Base-by-base conservation (phyloP, 2,113 vertebrate genomes). In the Aspidoscelis tigris region DNA sequence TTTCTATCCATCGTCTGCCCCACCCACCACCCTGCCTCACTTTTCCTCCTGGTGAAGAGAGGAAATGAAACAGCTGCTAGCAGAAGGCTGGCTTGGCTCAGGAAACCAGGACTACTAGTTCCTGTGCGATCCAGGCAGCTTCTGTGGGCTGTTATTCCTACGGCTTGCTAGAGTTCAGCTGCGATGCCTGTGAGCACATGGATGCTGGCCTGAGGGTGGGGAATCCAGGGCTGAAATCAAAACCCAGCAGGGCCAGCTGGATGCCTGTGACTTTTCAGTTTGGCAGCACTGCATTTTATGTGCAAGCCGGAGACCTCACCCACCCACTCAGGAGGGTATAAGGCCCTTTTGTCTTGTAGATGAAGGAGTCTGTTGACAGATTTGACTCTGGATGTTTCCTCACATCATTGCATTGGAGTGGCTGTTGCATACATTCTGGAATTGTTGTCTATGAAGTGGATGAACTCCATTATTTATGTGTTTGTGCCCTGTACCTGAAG, bases 21-120 rank as follows among this genome's bases (percentile, higher is more conserved):
- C 4, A 47, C 76, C 12, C 16, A 22, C 44, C 9, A 10, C n/a
- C 41, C 5, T 2, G 22, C 33, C 33, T 73, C 41, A 64, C 10
- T 26, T 39, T 82, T 79, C 66, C 61, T 5, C 22, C 24, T 33
- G 33, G 22, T 33, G n/a, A 65, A 53, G 77, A 85, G 71, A 74
- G 58, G 77, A 80, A 68, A 33, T 22, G 22, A 82, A 85, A n/a
- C 69, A 66, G 43, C 70, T 74, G 77, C 70, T 26, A 20, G 65
- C 43, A 65, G 24, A 78, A 7, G 41, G 24, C 39, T 50, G 6
- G 8, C 69, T 39, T 69, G 47, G 39, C 71, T 74, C 44, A 50
- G 4, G 26, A 61, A 76, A 41, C 43, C 20, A 39, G 58, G 50
- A 43, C n/a, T 65, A 10, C 18, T 33, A 12, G 21, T 43, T 84